Conservation (phyloP, 1,140 invertebrate genomes). For the Tyrophagus putrescentiae region DNA sequence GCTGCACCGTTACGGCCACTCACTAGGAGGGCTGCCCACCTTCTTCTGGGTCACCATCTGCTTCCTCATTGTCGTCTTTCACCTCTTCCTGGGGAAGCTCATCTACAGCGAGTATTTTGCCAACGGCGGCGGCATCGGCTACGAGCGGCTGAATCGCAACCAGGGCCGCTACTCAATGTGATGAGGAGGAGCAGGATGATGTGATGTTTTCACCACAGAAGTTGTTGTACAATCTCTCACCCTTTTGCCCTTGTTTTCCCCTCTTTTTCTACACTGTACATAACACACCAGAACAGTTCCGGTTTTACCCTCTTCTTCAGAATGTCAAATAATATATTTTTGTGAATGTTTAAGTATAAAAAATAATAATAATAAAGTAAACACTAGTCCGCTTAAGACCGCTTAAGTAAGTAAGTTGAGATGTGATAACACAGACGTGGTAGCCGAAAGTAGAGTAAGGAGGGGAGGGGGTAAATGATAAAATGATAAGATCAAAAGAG, state of each 20-base stretch:
- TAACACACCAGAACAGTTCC: too few species aligned
- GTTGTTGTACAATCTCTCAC: too few species aligned
- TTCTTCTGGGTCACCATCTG: constrained; percentile 84
- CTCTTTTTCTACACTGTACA: too few species aligned
- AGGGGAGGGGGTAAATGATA: not conserved
- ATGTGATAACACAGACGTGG: not conserved
- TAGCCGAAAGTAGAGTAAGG: not conserved
- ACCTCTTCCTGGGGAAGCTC: constrained; percentile 81
- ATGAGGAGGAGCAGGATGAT: not conserved
- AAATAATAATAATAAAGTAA: too few species aligned
- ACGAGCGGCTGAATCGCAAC: constrained; percentile 6
- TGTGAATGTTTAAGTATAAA: not conserved
- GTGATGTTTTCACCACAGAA: not conserved
- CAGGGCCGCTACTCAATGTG: constrained; percentile 17
- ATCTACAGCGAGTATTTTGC: constrained; percentile 43
- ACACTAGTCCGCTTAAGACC: too few species aligned
- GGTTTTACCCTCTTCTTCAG: too few species aligned
- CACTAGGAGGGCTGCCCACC: constrained; percentile 70
- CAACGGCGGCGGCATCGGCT: not conserved
- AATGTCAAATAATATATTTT: too few species aligned
- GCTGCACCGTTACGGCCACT: constrained; percentile 77
- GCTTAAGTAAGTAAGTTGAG: too few species aligned
- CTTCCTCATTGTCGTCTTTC: constrained; percentile 77
- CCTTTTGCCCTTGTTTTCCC: too few species aligned
- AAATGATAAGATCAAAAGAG: not conserved